phyloP scores from a whole-genome alignment of 2,888 invertebrate genomes.

The Eucera pruinosa region DNA sequence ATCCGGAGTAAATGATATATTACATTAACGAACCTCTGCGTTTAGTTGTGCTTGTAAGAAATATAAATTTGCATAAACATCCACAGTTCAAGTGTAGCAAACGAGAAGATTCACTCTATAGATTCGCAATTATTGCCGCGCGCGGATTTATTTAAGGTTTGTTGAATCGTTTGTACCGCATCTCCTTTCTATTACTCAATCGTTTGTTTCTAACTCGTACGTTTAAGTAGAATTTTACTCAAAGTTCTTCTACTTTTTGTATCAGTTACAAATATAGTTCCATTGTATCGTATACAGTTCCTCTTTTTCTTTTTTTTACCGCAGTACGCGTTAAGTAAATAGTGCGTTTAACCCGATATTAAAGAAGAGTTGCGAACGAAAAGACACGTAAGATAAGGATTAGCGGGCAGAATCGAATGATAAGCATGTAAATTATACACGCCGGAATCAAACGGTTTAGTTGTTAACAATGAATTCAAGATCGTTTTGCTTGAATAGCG shows the following conservation, averaged over 20 bases:
- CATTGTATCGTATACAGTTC: constrained; percentile 26
- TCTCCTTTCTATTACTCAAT: constrained; percentile 7
- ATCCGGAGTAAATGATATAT: too few relatives aligned
- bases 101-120: neutral
- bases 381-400: constrained; percentile 3
- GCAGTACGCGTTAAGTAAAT: neutral
- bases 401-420: neutral
- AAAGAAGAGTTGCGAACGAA: neutral
- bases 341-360: constrained; percentile 14
- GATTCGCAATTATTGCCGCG: constrained; percentile 14
- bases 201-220: neutral
- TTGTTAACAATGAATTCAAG: neutral
- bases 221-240: neutral
- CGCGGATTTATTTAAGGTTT: neutral
- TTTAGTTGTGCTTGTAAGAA: too few relatives aligned
- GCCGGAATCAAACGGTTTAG: constrained; percentile 5
- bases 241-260: constrained; percentile 3
- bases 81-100: too few relatives aligned
- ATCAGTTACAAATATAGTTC: constrained; percentile 1
- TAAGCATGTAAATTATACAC: constrained; percentile 9
- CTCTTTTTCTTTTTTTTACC: constrained; percentile 19
- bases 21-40: too few relatives aligned
- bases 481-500: neutral
- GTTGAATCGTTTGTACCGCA: constrained; percentile 17
- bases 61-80: too few relatives aligned